Percentiles rank a stretch among this genome's conserved stretches.
These are phyloP conservation scores for Chlorodrepanis virens DNA, from an alignment of 2,113 vertebrate genomes.

Conservation along the genomic window DNA sequence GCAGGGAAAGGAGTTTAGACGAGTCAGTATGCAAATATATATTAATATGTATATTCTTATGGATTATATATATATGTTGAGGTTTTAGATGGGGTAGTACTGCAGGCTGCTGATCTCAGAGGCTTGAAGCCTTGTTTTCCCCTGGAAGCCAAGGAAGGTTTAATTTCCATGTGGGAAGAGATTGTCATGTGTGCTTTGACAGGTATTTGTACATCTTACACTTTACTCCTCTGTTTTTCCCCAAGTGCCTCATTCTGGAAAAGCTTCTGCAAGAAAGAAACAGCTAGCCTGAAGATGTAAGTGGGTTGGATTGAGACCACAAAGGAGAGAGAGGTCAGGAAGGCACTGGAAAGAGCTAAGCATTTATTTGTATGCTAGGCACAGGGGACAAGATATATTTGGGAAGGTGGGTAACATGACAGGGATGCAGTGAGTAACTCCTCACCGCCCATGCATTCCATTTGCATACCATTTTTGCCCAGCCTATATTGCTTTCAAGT, in stretches of 20 bases:
- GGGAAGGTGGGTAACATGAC: background rate
- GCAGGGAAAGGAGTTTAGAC: background rate
- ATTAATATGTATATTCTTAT: background rate
- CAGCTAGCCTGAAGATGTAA: background rate
- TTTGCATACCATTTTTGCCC: background rate
- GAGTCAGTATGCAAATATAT: background rate
- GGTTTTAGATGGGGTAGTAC: background rate
- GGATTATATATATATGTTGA: background rate
- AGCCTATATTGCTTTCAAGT: background rate
- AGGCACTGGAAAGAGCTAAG: background rate
- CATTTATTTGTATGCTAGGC: background rate
- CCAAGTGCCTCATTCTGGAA: background rate
- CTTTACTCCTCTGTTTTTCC: background rate
- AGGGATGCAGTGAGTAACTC: background rate
- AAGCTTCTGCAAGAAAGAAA: background rate
- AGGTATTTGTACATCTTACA: background rate
- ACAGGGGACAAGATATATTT: background rate
- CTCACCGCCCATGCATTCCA: background rate
- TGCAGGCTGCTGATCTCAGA: background rate
- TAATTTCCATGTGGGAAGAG: background rate
- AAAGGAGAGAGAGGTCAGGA: background rate
- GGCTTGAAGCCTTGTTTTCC: background rate
- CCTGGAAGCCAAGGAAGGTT: background rate
- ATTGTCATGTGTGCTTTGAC: background rate
- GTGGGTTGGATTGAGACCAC: background rate